Evolutionary conservation across 1,140 invertebrate genomes (phyloP).

Genomic region (Dinoponera quadriceps): DNA sequence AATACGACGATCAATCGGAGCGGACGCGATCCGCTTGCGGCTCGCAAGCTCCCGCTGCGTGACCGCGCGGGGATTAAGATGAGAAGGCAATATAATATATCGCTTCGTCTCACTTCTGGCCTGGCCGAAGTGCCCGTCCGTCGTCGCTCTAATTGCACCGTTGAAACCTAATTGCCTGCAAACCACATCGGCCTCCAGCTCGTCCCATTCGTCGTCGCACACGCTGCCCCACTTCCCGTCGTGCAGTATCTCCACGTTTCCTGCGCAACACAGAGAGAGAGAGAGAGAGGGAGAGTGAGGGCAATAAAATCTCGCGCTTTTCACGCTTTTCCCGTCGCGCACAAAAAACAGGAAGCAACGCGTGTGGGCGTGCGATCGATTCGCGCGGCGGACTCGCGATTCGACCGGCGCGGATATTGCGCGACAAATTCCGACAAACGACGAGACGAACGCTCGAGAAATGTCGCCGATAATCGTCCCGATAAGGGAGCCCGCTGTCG

Average conservation of each 20-base stretch:
- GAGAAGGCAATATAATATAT: constrained; percentile 63
- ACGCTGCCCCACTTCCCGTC: constrained; percentile 94
- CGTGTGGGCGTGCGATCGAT: too few relatives aligned
- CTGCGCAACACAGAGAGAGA: constrained; percentile 83
- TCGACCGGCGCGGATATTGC: too few relatives aligned
- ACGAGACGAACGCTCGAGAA: too few relatives aligned
- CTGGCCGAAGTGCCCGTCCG: constrained; percentile 91
- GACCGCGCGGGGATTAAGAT: neutral
- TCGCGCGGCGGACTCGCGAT: too few relatives aligned
- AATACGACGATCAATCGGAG: neutral
- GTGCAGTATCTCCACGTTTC: constrained; percentile 95
- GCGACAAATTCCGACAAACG: too few relatives aligned
- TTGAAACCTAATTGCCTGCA: constrained; percentile 92
- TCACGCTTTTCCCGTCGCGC: constrained; percentile 33
- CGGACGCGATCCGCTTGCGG: neutral
- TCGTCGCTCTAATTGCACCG: constrained; percentile 87
- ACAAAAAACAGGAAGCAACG: constrained; percentile 12
- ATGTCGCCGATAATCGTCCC: too few relatives aligned
- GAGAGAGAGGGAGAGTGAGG: too few relatives aligned
- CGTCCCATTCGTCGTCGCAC: constrained; percentile 97
- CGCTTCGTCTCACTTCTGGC: constrained; percentile 89
- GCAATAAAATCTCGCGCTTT: constrained; percentile 55
- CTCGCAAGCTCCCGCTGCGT: neutral
- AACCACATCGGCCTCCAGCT: constrained; percentile 92
- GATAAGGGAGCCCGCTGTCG: too few relatives aligned